Conservation (phyloP, 2,113 vertebrate species). For the Physeter macrocephalus region DNA sequence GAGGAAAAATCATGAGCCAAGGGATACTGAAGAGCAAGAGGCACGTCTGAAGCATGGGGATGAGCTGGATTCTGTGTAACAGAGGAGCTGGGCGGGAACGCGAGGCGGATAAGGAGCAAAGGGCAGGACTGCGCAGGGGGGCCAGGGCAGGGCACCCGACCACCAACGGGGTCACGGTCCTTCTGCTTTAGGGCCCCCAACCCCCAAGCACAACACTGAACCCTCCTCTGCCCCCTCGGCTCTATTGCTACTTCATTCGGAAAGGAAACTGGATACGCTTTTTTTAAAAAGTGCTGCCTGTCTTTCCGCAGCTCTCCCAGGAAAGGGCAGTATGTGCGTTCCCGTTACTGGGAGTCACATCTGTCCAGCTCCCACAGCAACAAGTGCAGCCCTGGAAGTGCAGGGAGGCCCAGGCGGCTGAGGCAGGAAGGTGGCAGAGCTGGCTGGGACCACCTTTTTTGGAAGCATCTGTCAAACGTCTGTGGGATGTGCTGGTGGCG, state of each 20-base stretch:
- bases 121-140: too few species aligned
- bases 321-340: background rate
- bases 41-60: background rate
- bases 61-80: background rate
- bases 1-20: background rate
- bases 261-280: background rate
- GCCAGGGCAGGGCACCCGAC: background rate
- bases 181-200: background rate
- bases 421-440: background rate
- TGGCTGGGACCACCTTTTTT: background rate
- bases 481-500: background rate
- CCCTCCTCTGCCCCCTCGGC: background rate
- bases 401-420: background rate
- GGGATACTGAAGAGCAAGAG: background rate
- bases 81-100: accelerated
- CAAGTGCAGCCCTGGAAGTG: background rate
- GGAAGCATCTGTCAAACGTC: background rate
- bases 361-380: background rate
- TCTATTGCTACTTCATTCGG: background rate
- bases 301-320: background rate
- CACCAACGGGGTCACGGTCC: background rate
- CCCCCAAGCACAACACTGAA: background rate
- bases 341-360: background rate
- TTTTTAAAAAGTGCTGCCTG: background rate
- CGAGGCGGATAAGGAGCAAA: background rate